These are phyloP conservation scores for Cybosia mesomella DNA, from an alignment of 2,888 invertebrate species.

Conservation along the genomic window DNA sequence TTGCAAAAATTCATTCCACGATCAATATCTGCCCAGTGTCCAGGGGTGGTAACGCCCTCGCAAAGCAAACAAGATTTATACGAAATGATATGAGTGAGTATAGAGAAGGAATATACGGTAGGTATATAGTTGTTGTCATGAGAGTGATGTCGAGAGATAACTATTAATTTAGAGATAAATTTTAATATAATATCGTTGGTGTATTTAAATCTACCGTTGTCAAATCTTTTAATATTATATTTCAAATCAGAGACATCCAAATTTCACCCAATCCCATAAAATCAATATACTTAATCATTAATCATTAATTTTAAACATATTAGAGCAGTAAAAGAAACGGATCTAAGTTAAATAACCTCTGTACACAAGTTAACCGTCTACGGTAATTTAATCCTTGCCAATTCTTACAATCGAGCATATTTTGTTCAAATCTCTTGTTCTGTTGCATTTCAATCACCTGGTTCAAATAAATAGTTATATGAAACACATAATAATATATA, in stretches of 20 bases:
- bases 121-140: conserved; percentile 41
- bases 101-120: conserved; percentile 20
- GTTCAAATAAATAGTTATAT: conserved; percentile 13
- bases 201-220: background rate
- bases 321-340: background rate
- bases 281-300: too few species aligned
- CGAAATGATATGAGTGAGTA: conserved; percentile 43
- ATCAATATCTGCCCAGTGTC: conserved; percentile 52
- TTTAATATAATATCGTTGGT: background rate
- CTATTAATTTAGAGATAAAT: background rate
- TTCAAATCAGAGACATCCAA: background rate
- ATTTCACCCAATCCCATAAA: background rate
- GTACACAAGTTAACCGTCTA: background rate
- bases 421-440: too few species aligned
- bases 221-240: background rate
- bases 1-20: conserved; percentile 53
- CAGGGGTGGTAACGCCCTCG: conserved; percentile 45
- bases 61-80: conserved; percentile 48
- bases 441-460: background rate
- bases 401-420: background rate
- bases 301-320: too few species aligned
- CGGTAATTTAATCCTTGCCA: background rate
- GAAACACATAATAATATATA: conserved; percentile 18
- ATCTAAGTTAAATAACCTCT: background rate
- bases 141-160: conserved; percentile 20